phyloP scores from a whole-genome alignment of 2,888 invertebrate genomes.

The Papilio elwesi region DNA sequence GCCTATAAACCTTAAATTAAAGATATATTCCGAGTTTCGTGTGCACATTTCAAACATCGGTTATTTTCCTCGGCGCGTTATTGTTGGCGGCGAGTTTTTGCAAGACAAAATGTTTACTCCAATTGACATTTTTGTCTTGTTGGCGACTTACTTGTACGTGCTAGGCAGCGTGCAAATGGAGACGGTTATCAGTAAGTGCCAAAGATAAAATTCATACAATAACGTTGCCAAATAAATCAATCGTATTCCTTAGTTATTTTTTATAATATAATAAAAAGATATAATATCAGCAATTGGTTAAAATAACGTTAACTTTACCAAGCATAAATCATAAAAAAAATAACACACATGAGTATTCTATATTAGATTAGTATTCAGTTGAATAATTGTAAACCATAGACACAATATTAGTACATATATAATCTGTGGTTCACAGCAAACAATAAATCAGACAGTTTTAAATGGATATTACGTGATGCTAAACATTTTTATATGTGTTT shows the following conservation, averaged over 20 bases:
- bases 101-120: slow-evolving; percentile 40
- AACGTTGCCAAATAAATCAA: background rate
- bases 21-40: background rate
- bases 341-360: background rate
- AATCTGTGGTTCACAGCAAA: background rate
- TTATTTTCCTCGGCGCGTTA: slow-evolving; percentile 36
- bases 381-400: slow-evolving; percentile 5
- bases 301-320: too few relatives aligned
- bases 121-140: slow-evolving; percentile 40
- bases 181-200: slow-evolving; percentile 47
- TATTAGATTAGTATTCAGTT: too few relatives aligned
- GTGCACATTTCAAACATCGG: slow-evolving; percentile 21
- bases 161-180: slow-evolving; percentile 82
- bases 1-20: background rate
- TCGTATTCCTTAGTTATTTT: too few relatives aligned
- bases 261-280: too few relatives aligned
- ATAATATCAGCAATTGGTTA: too few relatives aligned
- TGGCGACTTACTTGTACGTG: slow-evolving; percentile 86
- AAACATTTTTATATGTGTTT: background rate
- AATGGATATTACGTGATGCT: slow-evolving; percentile 19
- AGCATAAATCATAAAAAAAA: too few relatives aligned
- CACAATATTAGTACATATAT: background rate
- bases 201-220: background rate
- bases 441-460: slow-evolving; percentile 26
- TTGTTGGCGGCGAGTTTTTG: slow-evolving; percentile 33